These are phyloP conservation scores for Cryptotermes secundus DNA, from an alignment of 1,140 invertebrate genomes.

Conservation along the genomic window DNA sequence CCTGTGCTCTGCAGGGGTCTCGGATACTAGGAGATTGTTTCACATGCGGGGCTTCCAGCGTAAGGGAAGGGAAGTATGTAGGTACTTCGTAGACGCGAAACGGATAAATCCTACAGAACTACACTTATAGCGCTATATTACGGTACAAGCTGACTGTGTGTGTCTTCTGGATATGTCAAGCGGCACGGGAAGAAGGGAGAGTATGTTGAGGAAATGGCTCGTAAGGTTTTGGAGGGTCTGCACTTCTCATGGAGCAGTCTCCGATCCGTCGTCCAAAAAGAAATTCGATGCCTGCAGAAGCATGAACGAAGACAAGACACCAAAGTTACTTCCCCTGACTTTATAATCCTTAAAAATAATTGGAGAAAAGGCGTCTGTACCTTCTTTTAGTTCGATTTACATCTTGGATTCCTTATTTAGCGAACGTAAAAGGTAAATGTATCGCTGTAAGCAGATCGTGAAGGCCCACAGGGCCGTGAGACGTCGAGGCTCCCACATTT, in stretches of 20 bases:
- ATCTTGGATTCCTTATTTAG: too few relatives aligned
- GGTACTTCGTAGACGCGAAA: background rate
- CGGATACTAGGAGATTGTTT: background rate
- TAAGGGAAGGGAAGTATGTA: background rate
- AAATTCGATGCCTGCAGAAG: too few relatives aligned
- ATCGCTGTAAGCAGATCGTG: too few relatives aligned
- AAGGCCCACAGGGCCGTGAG: too few relatives aligned
- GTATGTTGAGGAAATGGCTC: slow-evolving; percentile 1
- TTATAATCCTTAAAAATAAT: too few relatives aligned
- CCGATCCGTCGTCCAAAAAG: too few relatives aligned
- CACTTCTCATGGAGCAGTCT: background rate
- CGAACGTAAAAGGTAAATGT: too few relatives aligned
- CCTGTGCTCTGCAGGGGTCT: background rate
- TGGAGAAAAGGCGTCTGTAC: too few relatives aligned
- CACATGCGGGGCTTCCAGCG: background rate
- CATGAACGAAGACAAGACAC: too few relatives aligned
- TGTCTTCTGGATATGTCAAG: background rate
- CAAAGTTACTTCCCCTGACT: too few relatives aligned
- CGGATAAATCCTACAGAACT: slow-evolving; percentile 4
- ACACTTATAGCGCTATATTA: background rate
- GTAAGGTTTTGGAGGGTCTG: background rate
- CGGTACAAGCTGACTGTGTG: background rate
- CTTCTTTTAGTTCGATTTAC: too few relatives aligned
- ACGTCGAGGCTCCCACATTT: too few relatives aligned
- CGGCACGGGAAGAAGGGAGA: background rate